These are phyloP conservation scores for Lymantria monacha DNA, from an alignment of 2,888 invertebrate genomes.

Conservation along the genomic window DNA sequence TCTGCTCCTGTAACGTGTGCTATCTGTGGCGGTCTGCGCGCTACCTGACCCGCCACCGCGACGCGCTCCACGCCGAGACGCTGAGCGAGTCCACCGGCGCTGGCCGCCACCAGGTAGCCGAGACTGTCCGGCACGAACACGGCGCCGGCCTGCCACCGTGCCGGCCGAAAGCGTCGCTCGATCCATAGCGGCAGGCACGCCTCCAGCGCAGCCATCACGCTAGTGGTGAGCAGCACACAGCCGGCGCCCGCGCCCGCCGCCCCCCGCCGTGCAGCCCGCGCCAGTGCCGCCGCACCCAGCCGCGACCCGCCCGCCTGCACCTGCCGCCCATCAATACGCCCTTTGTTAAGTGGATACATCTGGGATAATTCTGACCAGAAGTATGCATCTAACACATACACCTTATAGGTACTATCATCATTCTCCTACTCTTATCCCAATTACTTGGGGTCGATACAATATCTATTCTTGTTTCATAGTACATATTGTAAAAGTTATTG, in stretches of 20 bases:
- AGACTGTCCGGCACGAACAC: slow-evolving; percentile 72
- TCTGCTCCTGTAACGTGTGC: too few relatives aligned
- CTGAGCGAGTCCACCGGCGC: slow-evolving; percentile 47
- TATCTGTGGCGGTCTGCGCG: too few relatives aligned
- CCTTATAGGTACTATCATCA: too few relatives aligned
- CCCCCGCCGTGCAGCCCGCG: slow-evolving; percentile 33
- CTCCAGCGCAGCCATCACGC: slow-evolving; percentile 72
- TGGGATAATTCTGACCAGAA: too few relatives aligned
- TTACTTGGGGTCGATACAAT: too few relatives aligned
- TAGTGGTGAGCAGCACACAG: slow-evolving; percentile 64
- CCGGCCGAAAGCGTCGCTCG: slow-evolving; percentile 52
- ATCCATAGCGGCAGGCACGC: slow-evolving; percentile 69
- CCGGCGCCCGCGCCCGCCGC: slow-evolving; percentile 58
- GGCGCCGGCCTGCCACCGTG: slow-evolving; percentile 62
- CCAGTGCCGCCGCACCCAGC: slow-evolving; percentile 14
- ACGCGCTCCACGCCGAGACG: slow-evolving; percentile 51
- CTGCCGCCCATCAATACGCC: slow-evolving; percentile 7
- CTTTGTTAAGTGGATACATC: too few relatives aligned
- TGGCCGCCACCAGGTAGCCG: slow-evolving; percentile 63
- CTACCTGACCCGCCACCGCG: neutral
- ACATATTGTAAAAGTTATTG: too few relatives aligned
- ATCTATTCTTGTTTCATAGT: too few relatives aligned
- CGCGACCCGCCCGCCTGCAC: slow-evolving; percentile 12
- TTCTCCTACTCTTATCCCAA: too few relatives aligned
- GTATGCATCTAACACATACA: too few relatives aligned